Evolutionary conservation across 2,797 vertebrate genomes (phyloP).

Genomic region (Chanos chanos): DNA sequence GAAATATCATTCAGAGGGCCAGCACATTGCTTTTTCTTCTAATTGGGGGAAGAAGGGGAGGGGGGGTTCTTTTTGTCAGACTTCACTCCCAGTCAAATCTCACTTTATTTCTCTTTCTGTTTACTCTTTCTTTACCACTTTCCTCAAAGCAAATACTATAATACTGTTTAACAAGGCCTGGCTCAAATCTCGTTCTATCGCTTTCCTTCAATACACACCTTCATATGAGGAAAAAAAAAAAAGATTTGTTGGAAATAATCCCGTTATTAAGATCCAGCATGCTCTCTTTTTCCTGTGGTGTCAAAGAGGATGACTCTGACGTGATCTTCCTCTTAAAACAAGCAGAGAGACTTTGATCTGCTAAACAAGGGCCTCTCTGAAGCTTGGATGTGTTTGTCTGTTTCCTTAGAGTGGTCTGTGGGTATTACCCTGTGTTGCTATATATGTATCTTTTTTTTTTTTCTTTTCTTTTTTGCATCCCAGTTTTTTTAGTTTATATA

Average conservation of each 20-base stretch:
- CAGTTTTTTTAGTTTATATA: slow-evolving; percentile 12
- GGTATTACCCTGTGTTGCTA: slow-evolving; percentile 47
- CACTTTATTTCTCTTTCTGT: no score
- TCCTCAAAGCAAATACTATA: no score
- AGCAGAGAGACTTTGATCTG: slow-evolving; percentile 38
- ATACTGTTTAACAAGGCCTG: no score
- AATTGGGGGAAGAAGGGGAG: no score
- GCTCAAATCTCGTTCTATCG: slow-evolving; percentile 32
- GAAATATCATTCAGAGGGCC: no score
- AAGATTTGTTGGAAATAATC: slow-evolving; percentile 62
- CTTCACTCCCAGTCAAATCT: no score
- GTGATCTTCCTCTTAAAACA: slow-evolving; percentile 56
- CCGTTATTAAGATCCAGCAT: slow-evolving; percentile 67
- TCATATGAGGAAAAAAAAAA: slow-evolving; percentile 63
- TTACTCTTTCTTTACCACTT: no score
- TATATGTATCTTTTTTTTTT: no score
- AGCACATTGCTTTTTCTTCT: no score
- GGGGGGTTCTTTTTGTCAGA: no score
- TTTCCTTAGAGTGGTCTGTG: slow-evolving; percentile 52
- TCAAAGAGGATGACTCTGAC: slow-evolving; percentile 50
- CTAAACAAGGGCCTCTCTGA: slow-evolving; percentile 51
- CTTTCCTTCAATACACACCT: slow-evolving; percentile 45
- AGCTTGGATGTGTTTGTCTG: slow-evolving; percentile 54
- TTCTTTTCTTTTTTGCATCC: slow-evolving; percentile 28
- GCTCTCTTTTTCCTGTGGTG: slow-evolving; percentile 47